Evolutionary conservation across 2,113 vertebrate species (phyloP), one percentile per base, ranked within the genome.

Genomic region (Dicrurus megarhynchus): DNA sequence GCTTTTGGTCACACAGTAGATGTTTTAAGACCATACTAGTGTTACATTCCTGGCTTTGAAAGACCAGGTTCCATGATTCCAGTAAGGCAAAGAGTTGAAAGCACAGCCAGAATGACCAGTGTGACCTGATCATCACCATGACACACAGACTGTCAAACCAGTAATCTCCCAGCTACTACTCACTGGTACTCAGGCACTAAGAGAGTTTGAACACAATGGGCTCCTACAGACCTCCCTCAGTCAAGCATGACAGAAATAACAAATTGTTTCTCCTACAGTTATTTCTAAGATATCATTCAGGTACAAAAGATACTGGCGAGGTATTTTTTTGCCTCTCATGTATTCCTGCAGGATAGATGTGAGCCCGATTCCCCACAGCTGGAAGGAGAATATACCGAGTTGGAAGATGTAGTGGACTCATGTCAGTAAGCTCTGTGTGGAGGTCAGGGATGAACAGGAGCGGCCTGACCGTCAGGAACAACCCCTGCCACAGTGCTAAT

Each of bases 381-480:
- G 32, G 35, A 73, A 79, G 46, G 16, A 76, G 60, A 92, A 89
- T 22, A 68, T 11, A 76, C 20, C 0, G 16, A 60, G 35, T 7
- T 44, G 35, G 61, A 71, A 84, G 33, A 56, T 13, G 21, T 0
- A 33, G 23, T 35, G 41, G 47, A 71, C 20, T 49, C 5, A 0
- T 30, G 70, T 39, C 84, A 71, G 28, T 35, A 30, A 84, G 35
- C 52, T 55, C 42, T 50, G 4, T 30, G 35, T 3, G 15, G 73
- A 91, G 63, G 50, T 71, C 84, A 91, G 73, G 39, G 70, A 91
- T 94, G 67, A 71, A 55, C 7, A 76, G n/a, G 50, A 88, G 35
- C 47, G 69, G 80, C 53, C 37, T 26, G 53, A 82, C 9, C 0
- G 0, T 57, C 67, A 57, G 89, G 41, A 89, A 61, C 37, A 84